A percentile compares a stretch with the other conserved stretches of the same genome.
Conservation (phyloP, 2,888 invertebrate genomes). For the Cactoblastis cactorum region DNA sequence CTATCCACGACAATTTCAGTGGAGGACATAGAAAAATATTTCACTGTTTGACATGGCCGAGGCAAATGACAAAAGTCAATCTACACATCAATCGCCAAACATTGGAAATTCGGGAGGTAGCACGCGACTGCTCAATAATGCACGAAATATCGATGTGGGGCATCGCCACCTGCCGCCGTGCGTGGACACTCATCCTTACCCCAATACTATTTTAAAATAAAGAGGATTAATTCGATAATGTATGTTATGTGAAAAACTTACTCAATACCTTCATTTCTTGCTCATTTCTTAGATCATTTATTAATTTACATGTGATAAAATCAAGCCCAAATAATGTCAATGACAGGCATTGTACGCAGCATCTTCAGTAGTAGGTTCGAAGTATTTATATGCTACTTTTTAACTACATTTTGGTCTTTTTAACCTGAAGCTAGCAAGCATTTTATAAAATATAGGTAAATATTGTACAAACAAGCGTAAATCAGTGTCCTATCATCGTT, state of each 20-base stretch:
- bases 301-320: neutral
- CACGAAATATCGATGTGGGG: constrained; percentile 76
- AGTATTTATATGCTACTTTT: neutral
- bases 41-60: constrained; percentile 73
- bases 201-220: constrained; percentile 38
- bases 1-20: constrained; percentile 64
- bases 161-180: constrained; percentile 55
- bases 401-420: neutral
- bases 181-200: constrained; percentile 50
- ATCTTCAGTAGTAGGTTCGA: neutral
- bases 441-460: neutral
- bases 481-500: constrained; percentile 2
- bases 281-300: neutral
- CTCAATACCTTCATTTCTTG: neutral
- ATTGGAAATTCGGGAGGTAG: constrained; percentile 75
- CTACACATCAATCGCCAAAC: constrained; percentile 79
- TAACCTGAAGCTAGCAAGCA: neutral
- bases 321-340: neutral
- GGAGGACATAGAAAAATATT: constrained; percentile 72
- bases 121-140: constrained; percentile 78
- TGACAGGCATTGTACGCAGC: neutral
- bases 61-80: constrained; percentile 79
- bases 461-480: constrained; percentile 9
- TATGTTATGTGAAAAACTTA: neutral
- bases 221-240: constrained; percentile 20